Evolutionary conservation across 1,140 invertebrate genomes (phyloP).

Genomic region (Caerostris darwini): DNA sequence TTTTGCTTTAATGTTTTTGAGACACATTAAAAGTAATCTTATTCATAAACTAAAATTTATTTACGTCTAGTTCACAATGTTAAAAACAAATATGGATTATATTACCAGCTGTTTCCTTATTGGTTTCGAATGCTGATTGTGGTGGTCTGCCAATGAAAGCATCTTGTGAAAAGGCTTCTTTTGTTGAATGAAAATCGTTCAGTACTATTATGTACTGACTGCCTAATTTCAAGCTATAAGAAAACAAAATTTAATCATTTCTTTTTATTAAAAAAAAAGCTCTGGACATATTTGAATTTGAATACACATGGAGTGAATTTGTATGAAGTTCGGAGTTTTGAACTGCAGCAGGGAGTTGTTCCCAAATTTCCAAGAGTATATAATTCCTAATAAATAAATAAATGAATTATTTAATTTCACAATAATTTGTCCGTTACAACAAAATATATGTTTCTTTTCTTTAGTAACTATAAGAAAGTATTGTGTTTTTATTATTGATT

Average conservation of each 20-base stretch:
- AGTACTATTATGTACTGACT: conserved; percentile 73
- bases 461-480: too few relatives aligned
- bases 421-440: too few relatives aligned
- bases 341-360: too few relatives aligned
- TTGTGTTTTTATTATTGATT: too few relatives aligned
- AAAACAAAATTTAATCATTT: background rate
- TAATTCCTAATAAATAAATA: too few relatives aligned
- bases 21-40: background rate
- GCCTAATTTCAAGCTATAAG: conserved; percentile 45
- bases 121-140: conserved; percentile 23
- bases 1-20: background rate
- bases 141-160: conserved; percentile 70
- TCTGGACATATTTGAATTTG: too few relatives aligned
- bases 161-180: conserved; percentile 78
- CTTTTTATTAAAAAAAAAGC: too few relatives aligned
- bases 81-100: background rate
- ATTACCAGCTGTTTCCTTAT: background rate
- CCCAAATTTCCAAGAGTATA: too few relatives aligned
- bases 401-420: too few relatives aligned
- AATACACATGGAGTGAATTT: too few relatives aligned
- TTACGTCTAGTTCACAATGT: background rate
- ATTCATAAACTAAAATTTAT: background rate
- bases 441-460: too few relatives aligned
- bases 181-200: conserved; percentile 75
- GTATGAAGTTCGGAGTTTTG: too few relatives aligned